Evolutionary conservation across 2,113 vertebrate species (phyloP), one percentile per base, ranked within the genome.

Genomic region (Bubalus kerabau): DNA sequence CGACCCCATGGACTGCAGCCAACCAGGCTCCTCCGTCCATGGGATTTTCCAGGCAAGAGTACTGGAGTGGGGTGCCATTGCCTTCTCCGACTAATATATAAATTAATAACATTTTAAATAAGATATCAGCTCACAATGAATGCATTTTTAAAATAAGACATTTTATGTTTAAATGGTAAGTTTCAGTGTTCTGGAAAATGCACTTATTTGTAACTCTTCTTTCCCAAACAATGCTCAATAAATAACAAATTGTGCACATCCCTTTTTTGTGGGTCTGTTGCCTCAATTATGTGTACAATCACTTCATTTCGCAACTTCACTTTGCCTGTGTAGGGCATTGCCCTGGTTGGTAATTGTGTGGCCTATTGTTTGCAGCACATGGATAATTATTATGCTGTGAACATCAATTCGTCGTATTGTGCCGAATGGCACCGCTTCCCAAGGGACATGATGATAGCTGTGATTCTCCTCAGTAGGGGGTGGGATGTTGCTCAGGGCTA

Each of bases 321-420:
- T 97, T 97, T 97, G 97, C 92, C 93, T 87, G 95, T 97, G 94
- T 98, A 96, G 95, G 98, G 97, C 96, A 98, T 67, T 96, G 98
- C 96, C 97, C 97, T 95, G 95, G 93, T 94, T 97, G 93, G 96
- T 98, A 98, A 98, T 98, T 97, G 97, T 88, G 84, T 95, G 96
- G 93, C 96, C 98, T 98, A 98, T 98, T 98, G 98, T 98, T 98
- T 98, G 97, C 87, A 95, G 98, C 97, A 97, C 98, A 92, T 98
- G 95, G 96, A 98, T 98, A 98, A 98, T 98, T 98, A 96, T 97
- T 98, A 97, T 95, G 94, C 98, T 97, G 97, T 83, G 98, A 97
- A 97, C 95, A 98, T 97, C 98, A 98, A 98, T 98, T 98, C 98
- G 97, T 95, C 2, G 24, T 62, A 97, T 97, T 98, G 98, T 98